Conservation (phyloP, 2,113 vertebrate species). For the Fukomys damarensis region DNA sequence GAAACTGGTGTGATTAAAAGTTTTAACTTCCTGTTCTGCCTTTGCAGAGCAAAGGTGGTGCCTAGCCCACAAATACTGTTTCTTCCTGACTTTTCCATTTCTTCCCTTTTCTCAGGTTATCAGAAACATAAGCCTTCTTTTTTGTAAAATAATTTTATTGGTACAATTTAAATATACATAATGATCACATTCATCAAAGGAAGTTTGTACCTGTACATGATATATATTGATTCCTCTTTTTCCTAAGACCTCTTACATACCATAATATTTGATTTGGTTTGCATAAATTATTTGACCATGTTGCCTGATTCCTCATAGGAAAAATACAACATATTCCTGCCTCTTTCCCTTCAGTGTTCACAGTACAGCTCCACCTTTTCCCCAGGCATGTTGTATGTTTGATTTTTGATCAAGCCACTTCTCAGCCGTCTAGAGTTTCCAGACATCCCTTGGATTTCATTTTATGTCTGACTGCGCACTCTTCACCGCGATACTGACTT, state of each 20-base stretch:
- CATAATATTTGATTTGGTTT: not conserved
- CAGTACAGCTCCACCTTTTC: not conserved
- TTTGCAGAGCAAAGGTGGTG: not conserved
- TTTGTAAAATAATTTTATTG: no score
- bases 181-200: no score
- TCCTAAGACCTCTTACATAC: not conserved
- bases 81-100: not conserved
- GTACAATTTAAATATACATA: no score
- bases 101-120: not conserved
- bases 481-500: fast-evolving
- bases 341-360: not conserved
- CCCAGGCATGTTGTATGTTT: not conserved
- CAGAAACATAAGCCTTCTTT: not conserved
- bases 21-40: not conserved
- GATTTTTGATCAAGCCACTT: not conserved
- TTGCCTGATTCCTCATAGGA: not conserved
- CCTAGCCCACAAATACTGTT: not conserved
- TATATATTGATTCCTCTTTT: no score
- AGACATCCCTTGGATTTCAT: not conserved
- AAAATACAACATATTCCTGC: not conserved
- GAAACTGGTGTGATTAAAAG: not conserved
- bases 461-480: not conserved
- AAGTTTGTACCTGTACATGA: no score
- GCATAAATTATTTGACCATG: not conserved
- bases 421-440: not conserved